Percentiles rank a stretch among this genome's conserved stretches.
phyloP scores from a whole-genome alignment of 2,888 invertebrate genomes.

The Diarsia brunnea region DNA sequence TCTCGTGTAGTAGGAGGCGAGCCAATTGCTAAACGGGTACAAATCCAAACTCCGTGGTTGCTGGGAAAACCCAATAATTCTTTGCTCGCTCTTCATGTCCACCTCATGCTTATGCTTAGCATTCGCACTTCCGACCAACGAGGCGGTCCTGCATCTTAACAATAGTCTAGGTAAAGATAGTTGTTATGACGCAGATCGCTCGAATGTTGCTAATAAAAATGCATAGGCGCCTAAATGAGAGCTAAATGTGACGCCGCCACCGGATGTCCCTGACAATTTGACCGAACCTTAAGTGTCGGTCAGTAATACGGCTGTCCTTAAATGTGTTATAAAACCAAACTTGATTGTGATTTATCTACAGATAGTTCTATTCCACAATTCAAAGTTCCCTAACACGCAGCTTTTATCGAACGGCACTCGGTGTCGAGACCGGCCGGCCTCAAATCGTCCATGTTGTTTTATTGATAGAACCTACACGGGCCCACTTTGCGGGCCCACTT shows the following conservation, averaged over 20 bases:
- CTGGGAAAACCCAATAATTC: too few species aligned
- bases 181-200: not conserved
- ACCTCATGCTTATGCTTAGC: too few species aligned
- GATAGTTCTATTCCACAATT: slow-evolving; percentile 59
- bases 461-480: slow-evolving; percentile 67
- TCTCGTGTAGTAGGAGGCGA: too few species aligned
- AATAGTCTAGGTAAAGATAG: not conserved
- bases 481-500: slow-evolving; percentile 42
- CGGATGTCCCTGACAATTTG: not conserved
- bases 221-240: not conserved
- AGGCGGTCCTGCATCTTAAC: not conserved
- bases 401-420: slow-evolving; percentile 71
- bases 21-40: too few species aligned
- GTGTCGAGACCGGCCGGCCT: slow-evolving; percentile 67
- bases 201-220: not conserved
- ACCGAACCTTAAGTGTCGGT: not conserved
- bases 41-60: too few species aligned
- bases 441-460: slow-evolving; percentile 76
- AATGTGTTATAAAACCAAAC: not conserved
- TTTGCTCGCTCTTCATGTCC: too few species aligned
- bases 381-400: slow-evolving; percentile 51
- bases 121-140: too few species aligned
- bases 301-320: not conserved
- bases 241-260: too few species aligned
- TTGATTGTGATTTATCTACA: too few species aligned